Percentiles rank a stretch among this genome's conserved stretches.
phyloP scores from a whole-genome alignment of 2,888 invertebrate genomes.

The Polyploca ridens region DNA sequence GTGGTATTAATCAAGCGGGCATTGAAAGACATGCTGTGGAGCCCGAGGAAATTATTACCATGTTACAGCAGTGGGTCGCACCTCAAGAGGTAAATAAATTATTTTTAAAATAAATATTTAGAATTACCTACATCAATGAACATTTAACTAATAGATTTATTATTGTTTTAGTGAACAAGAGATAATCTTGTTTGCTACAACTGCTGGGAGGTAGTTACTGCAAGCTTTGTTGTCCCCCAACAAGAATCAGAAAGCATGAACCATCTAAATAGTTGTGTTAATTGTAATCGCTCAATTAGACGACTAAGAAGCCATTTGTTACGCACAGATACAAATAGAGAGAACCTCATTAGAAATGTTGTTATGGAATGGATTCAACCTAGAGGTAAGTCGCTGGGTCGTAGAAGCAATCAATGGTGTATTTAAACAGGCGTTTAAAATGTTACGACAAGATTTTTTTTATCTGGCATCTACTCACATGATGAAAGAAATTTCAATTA shows the following conservation, averaged over 20 bases:
- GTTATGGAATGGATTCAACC: slow-evolving; percentile 15
- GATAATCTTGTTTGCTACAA: too few species aligned
- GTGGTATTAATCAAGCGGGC: slow-evolving; percentile 11
- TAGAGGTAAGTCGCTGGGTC: slow-evolving; percentile 7
- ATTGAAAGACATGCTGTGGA: slow-evolving; percentile 8
- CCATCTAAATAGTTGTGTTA: too few species aligned
- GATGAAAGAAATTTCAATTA: neutral
- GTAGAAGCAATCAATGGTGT: neutral
- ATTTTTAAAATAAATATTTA: too few species aligned
- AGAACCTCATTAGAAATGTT: slow-evolving; percentile 10
- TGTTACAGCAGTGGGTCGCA: slow-evolving; percentile 15
- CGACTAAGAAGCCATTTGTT: too few species aligned
- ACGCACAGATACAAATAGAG: neutral
- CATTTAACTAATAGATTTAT: too few species aligned
- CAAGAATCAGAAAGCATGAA: too few species aligned
- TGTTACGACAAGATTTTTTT: neutral
- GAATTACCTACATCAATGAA: too few species aligned
- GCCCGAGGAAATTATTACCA: slow-evolving; percentile 8
- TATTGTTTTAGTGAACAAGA: too few species aligned
- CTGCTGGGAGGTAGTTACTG: too few species aligned
- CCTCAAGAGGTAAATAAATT: slow-evolving; percentile 11
- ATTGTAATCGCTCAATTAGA: too few species aligned
- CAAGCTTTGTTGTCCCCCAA: too few species aligned
- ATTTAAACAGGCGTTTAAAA: neutral
- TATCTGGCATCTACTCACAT: neutral